Conservation (phyloP, 1,140 invertebrate species). For the Tetramorium simillimum region DNA sequence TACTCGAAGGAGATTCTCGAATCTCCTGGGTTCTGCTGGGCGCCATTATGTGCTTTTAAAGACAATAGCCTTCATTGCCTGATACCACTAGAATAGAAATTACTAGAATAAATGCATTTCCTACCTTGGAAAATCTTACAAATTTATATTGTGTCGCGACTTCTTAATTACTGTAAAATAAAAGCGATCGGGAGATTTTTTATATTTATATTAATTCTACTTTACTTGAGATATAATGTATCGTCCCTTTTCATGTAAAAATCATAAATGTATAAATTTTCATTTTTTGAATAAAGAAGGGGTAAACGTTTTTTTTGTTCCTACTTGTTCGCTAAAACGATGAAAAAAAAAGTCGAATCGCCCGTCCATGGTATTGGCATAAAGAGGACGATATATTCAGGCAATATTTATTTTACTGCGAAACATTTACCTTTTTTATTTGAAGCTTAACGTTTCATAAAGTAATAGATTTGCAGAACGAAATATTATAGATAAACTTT, state of each 20-base stretch:
- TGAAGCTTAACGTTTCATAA: background rate
- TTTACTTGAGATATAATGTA: background rate
- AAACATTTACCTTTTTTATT: background rate
- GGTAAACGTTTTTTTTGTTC: no score
- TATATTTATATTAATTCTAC: background rate
- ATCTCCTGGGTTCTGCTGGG: background rate
- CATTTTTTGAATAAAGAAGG: no score
- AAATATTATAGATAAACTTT: background rate
- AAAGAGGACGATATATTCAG: background rate
- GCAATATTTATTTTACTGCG: background rate
- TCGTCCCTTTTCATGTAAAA: no score
- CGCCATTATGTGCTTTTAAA: conserved; percentile 21
- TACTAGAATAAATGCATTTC: background rate
- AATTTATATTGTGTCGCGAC: background rate
- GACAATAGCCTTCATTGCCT: background rate
- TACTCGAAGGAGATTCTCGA: conserved; percentile 9
- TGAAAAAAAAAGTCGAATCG: no score
- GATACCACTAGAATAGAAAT: background rate
- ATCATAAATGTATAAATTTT: no score
- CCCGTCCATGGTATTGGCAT: no score
- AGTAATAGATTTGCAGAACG: background rate
- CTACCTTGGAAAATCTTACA: background rate
- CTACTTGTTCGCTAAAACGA: no score
- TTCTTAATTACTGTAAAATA: background rate
- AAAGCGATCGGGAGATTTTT: background rate